Evolutionary conservation across 1,140 invertebrate species (phyloP), one percentile per base, ranked within the genome.

Genomic region (Globodera ellingtonae): DNA sequence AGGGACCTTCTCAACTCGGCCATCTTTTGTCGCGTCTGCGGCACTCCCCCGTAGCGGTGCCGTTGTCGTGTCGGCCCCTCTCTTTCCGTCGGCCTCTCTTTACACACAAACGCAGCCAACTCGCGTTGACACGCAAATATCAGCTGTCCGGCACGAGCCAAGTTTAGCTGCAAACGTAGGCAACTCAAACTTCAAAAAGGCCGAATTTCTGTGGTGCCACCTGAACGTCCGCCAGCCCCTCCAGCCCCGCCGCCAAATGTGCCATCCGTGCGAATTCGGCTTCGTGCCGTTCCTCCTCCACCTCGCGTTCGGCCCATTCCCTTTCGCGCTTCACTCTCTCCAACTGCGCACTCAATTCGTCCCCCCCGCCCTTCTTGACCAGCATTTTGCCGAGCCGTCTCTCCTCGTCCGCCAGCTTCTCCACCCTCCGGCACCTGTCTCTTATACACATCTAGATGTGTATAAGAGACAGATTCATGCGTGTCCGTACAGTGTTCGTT

Each of bases 61-160:
- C 15, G 52, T 52, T 52, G 52, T 62, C 56, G 56, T 18, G 56
- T 62, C 56, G 10, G 15, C 6, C 56, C 56, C 18, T 62, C 56
- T 10, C 13, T 15, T 62, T 62, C 56, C 56, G 18, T 88, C 71
- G 21, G 82, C 81, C 15, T 3, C 69, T 6, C 85, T 65, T 9
- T 84, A 66, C 13, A 84, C 18, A 86, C 86, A 47, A 86, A 73
- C 76, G 87, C 84, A 47, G 69, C 21, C 70, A 86, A 83, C 48
- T 86, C 86, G 5, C 83, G 65, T 44, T 87, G 85, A 74, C 85
- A 86, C 21, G 70, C 69, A 62, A 84, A 86, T 47, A 86, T 86
- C 48, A 73, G 65, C 47, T 75, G 75, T 46, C 62, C 78, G 52
- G 76, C 69, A 8, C 48, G 67, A 18, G 81, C 84, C 67, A 70